A percentile compares a stretch with the other conserved stretches of the same genome.
phyloP scores from a whole-genome alignment of 2,888 invertebrate genomes.

The Cryptocephalus primarius region DNA sequence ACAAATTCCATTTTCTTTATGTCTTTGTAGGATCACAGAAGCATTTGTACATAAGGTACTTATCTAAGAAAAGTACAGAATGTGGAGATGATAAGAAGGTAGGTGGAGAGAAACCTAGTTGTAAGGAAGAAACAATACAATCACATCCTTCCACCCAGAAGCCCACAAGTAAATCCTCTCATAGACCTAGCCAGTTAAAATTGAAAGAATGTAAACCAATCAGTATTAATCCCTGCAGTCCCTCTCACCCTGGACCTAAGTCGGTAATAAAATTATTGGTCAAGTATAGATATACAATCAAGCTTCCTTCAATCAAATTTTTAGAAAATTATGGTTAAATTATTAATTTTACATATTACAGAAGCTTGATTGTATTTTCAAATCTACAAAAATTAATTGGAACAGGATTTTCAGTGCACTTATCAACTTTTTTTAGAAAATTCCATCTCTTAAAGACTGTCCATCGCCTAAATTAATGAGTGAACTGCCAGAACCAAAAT shows the following conservation, averaged over 20 bases:
- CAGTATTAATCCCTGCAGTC: conserved; percentile 17
- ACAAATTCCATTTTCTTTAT: conserved; percentile 2
- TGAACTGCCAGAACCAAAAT: conserved; percentile 14
- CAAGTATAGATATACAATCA: conserved; percentile 1
- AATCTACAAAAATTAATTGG: background rate
- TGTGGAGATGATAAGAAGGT: conserved; percentile 18
- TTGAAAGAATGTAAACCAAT: conserved; percentile 18
- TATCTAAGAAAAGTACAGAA: conserved; percentile 7
- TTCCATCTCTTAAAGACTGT: conserved; percentile 18
- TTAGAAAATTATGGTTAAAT: no score
- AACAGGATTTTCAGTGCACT: background rate
- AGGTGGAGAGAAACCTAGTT: conserved; percentile 11
- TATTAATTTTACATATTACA: no score
- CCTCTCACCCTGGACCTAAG: conserved; percentile 6
- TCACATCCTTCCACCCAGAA: conserved; percentile 8
- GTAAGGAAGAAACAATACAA: conserved; percentile 7
- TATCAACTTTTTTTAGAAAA: conserved; percentile 14
- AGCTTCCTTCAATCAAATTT: background rate
- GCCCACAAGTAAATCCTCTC: conserved; percentile 3
- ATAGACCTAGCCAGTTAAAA: conserved; percentile 6
- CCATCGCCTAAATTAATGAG: conserved; percentile 17
- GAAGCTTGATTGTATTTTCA: no score
- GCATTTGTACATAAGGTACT: background rate
- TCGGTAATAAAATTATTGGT: conserved; percentile 9
- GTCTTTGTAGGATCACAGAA: conserved; percentile 7